Evolutionary conservation across 1,140 invertebrate genomes (phyloP), one percentile per base, ranked within the genome.

Genomic region (Zaprionus ghesquierei): DNA sequence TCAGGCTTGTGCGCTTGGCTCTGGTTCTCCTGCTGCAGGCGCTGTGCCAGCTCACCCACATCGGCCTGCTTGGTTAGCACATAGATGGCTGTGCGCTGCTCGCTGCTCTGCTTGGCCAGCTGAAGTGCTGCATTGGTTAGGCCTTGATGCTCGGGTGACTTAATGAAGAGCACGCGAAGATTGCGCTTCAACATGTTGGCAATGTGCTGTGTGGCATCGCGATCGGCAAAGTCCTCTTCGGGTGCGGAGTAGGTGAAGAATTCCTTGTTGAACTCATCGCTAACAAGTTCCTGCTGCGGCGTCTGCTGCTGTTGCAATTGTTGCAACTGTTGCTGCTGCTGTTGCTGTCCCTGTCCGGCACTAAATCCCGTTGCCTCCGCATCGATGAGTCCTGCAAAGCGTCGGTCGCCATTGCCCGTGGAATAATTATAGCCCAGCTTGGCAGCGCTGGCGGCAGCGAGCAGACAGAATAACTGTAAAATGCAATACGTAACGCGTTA

Each of bases 11-110:
- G 78, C 4, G 49, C 49, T 15, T 70, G 54, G 15, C 44, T 65
- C 54, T 79, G 77, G 5, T 64, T 54, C 27, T 86, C 77, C 4
- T 13, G 38, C 31, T 85, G 78, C 33, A 89, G 38, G 2, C 81
- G 53, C 50, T 89, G 70, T 1, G 86, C 77, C 69, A 89, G 50
- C 29, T 90, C 63, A 2, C 59, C 63, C 6, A 90, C 41, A 53
- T 89, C 86, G 10, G 86, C 75, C 63, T 89, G 86, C 63, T 90
- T 90, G 75, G 68, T 89, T n/a, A 89, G 69, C 4, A 89, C 81
- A 29, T 90, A 89, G 46, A 89, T 90, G 46, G 86, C 86, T 0
- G 86, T 89, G 20, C 75, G 65, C 44, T 89, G 78, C 15, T 89
- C 86, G n/a, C 72, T 81, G 23, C 78, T 79, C 68, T 81, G 81